Conservation (phyloP, 1,140 invertebrate genomes). For the Dryas iulia region DNA sequence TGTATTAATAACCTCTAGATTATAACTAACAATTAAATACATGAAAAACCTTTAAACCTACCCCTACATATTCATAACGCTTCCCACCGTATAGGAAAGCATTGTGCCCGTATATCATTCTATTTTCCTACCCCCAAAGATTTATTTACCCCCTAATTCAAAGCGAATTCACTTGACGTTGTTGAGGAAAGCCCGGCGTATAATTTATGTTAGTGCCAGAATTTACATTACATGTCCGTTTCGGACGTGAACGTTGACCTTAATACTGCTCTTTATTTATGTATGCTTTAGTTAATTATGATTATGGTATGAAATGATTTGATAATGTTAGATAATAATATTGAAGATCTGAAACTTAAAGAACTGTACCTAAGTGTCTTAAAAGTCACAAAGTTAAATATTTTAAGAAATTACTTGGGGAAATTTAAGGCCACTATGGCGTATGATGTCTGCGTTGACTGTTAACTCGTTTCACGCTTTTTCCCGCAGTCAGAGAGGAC, state of each 20-base stretch:
- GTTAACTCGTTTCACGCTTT: too few species aligned
- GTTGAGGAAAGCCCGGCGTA: slow-evolving; percentile 28
- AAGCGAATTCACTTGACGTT: slow-evolving; percentile 35
- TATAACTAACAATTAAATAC: too few species aligned
- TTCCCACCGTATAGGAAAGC: neutral
- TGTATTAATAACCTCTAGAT: too few species aligned
- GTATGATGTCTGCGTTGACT: too few species aligned
- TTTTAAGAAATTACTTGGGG: too few species aligned
- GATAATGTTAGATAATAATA: neutral
- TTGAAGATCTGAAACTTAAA: too few species aligned
- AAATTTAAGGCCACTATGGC: too few species aligned
- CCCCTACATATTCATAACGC: too few species aligned
- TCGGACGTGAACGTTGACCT: slow-evolving; percentile 30
- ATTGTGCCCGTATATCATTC: neutral
- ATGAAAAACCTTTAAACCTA: too few species aligned
- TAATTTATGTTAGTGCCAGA: slow-evolving; percentile 32
- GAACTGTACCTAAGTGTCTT: too few species aligned
- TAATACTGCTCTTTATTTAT: slow-evolving; percentile 3
- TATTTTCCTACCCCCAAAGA: slow-evolving; percentile 10
- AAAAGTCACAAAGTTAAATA: too few species aligned
- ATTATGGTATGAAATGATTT: neutral
- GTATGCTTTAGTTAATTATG: neutral
- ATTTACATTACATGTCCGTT: slow-evolving; percentile 31
- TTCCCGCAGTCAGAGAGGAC: too few species aligned
- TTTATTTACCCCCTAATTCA: slow-evolving; percentile 22